Evolutionary conservation across 2,797 vertebrate species (phyloP), one percentile per base, ranked within the genome.

Genomic region (Bradypodion ventrale): DNA sequence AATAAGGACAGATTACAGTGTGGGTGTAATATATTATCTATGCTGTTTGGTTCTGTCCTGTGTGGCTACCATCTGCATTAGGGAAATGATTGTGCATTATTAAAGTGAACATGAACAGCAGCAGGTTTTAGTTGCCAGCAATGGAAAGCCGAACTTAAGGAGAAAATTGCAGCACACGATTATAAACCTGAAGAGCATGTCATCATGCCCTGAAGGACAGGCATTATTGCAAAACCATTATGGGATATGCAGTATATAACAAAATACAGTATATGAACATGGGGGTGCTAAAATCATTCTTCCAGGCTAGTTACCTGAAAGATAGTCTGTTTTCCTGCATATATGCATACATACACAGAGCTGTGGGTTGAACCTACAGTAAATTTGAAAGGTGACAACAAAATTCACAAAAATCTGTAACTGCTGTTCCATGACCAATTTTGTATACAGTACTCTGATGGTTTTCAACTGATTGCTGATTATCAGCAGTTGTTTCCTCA

Each of bases 141-240:
- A 49, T 44, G 6, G 27, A 86, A 83, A 65, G 9, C 82, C 37
- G 7, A 81, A 32, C 35, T 90, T 83, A 87, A 1, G 62, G 78
- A 27, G 56, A 46, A 74, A 84, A 82, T 73, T 84, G 75, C 85
- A 88, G 82, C 37, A 88, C 72, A 40, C 62, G 60, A 40, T 44
- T 80, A 59, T 83, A 62, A 70, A 60, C 35, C 82, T 56, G 49
- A 62, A 90, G 40, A 78, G 37, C 81, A 78, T 84, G 78, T 1
- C 84, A 85, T 15, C 44, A 19, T 81, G 78, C 49, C 63, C 68
- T 82, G 49, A 90, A 90, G 84, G 19, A 72, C 15, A 69, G 6
- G 4, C 15, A 29, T 52, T 69, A 16, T n/a, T 83, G 23, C 3
- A 88, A 46, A 1, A 0, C 76, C 84, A 81, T 81, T 72, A 81